Conservation (phyloP, 2,113 vertebrate species). For the Poicephalus gulielmi region DNA sequence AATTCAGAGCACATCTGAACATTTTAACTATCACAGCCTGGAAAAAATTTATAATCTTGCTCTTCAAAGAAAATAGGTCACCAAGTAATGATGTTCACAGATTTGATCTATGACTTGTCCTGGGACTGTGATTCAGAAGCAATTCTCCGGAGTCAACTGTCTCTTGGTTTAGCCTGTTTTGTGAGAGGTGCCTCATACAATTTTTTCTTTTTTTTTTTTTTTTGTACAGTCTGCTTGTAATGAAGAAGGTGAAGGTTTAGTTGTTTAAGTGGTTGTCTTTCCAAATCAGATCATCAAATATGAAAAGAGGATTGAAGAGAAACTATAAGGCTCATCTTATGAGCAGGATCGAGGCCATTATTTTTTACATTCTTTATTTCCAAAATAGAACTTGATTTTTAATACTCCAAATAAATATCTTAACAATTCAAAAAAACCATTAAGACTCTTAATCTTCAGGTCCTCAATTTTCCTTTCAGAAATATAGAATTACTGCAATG, state of each 20-base stretch:
- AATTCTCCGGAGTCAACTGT: not conserved
- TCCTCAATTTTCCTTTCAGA: not conserved
- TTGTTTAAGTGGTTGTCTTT: not conserved
- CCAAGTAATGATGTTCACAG: not conserved
- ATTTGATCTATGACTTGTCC: not conserved
- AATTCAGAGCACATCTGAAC: not conserved
- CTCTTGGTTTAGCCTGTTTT: not conserved
- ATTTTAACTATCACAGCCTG: not conserved
- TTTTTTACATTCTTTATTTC: not conserved
- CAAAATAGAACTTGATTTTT: not conserved
- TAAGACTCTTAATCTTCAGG: not conserved
- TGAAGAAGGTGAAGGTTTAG: not conserved
- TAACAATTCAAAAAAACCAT: not conserved
- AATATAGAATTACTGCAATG: not conserved
- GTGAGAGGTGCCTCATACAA: not conserved
- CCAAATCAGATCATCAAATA: not conserved
- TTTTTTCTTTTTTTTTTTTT: not conserved
- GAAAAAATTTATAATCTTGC: not conserved
- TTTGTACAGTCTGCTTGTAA: not conserved
- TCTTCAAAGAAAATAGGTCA: slow-evolving; percentile 8
- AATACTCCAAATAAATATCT: not conserved
- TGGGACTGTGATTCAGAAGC: not conserved
- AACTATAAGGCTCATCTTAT: not conserved
- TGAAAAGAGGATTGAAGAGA: not conserved
- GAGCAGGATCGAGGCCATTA: not conserved